Base-by-base conservation (phyloP, 2,888 invertebrate genomes). In the Desoria tigrina region DNA sequence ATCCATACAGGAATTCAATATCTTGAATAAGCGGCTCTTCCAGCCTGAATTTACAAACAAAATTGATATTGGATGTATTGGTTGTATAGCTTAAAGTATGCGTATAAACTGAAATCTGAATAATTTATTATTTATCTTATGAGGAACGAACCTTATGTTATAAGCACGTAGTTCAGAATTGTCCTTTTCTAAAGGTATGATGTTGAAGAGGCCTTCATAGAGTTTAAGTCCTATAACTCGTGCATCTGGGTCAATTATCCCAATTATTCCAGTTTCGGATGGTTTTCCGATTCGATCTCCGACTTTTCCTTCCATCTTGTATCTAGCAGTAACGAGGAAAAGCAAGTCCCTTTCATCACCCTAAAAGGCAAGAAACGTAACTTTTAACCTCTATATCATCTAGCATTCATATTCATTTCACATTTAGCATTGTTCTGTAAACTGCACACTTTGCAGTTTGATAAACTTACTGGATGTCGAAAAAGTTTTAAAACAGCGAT, bases 271-370 rank as follows among this genome's bases (percentile, higher is more conserved):
- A 60, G 94, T 94, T 80, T 98, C 97, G 0, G 96, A 93, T 1
- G 93, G 90, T 79, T 94, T 90, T 0, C 96, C 96, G 71, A 97
- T 94, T 66, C 91, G 39, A 81, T 99, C 96, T 1, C 93, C 88
- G 1, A 99, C 94, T 84, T 94, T 94, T 2, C 98, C 98, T 79
- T 96, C 94, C 2, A 97, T 97, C 79, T 97, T 94, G 80, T 95
- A 94, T 53, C 96, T 87, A 53, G 89, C 87, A 6, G 99, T 99
- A 60, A 99, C 84, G 45, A 99, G 87, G 80, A 99, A 96, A 51
- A 99, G 84, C 63, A 93, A 83, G 81, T 98, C 96, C 81, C 95
- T 94, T 68, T 88, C 87, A 79, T 94, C 93, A 79, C 92, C 87
- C 93, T 94, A 81, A 61, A 84, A 83, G 11, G 32, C 32, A 32